Percentiles rank a stretch among this genome's conserved stretches.
These are phyloP conservation scores for Salmo trutta DNA, from an alignment of 2,797 vertebrate species.

Conservation along the genomic window DNA sequence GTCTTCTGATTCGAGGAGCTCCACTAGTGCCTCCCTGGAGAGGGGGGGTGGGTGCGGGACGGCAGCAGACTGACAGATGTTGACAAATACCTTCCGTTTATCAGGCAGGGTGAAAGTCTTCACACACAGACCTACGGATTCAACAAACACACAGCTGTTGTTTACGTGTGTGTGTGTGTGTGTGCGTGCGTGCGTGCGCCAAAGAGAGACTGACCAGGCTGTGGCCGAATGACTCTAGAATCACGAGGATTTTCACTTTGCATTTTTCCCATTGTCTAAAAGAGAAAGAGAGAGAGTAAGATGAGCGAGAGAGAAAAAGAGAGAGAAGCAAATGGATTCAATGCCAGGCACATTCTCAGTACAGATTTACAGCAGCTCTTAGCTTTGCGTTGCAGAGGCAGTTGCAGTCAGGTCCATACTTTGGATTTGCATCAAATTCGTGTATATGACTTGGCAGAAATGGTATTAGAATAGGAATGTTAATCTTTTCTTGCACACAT, in stretches of 20 bases:
- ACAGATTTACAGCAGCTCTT: neutral
- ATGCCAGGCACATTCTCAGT: neutral
- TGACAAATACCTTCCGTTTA: constrained; percentile 84
- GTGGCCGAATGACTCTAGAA: constrained; percentile 71
- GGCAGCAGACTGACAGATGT: constrained; percentile 83
- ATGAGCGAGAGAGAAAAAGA: neutral
- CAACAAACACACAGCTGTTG: neutral
- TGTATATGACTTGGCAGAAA: no score
- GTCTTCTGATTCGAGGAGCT: constrained; percentile 86
- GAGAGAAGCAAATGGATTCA: neutral
- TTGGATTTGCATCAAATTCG: no score
- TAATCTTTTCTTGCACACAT: no score
- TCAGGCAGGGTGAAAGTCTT: constrained; percentile 75
- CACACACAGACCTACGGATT: constrained; percentile 82
- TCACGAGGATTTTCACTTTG: constrained; percentile 57
- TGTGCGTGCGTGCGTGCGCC: neutral
- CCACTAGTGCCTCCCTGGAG: constrained; percentile 80
- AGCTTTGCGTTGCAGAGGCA: no score
- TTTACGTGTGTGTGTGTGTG: neutral
- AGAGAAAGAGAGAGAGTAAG: constrained; percentile 5
- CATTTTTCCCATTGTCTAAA: constrained; percentile 68
- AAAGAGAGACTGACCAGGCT: constrained; percentile 63
- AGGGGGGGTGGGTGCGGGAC: constrained; percentile 83
- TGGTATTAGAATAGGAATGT: no score
- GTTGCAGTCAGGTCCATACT: no score